Evolutionary conservation across 1,140 invertebrate genomes (phyloP).

Genomic region (Hesperophylax magnus): DNA sequence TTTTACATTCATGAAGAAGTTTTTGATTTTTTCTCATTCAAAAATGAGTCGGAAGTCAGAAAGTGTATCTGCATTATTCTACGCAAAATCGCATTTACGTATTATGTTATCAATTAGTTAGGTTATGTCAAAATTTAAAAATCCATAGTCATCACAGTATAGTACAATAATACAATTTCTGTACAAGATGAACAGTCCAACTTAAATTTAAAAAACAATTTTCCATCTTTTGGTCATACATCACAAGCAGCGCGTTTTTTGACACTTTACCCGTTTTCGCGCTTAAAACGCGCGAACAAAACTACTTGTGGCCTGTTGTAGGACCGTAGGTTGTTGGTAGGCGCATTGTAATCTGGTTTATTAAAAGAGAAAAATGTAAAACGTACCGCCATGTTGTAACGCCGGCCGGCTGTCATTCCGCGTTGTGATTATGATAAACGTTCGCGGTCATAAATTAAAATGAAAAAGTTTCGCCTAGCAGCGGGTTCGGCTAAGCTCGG

Average conservation of each 20-base stretch:
- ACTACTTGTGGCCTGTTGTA: conserved; percentile 1
- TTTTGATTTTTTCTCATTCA: too few relatives aligned
- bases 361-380: conserved; percentile 37
- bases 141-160: too few relatives aligned
- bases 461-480: conserved; percentile 56
- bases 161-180: too few relatives aligned
- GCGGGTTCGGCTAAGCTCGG: conserved; percentile 15
- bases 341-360: conserved; percentile 34
- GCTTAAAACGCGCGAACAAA: background rate
- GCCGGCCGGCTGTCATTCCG: conserved; percentile 55
- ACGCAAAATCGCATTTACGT: too few relatives aligned
- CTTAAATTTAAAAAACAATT: too few relatives aligned
- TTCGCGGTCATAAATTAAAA: conserved; percentile 55
- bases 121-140: too few relatives aligned
- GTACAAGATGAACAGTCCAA: too few relatives aligned
- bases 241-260: conserved; percentile 5
- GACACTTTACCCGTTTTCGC: conserved; percentile 28
- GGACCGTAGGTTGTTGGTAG: background rate
- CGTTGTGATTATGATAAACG: conserved; percentile 58
- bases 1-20: too few relatives aligned
- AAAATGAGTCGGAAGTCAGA: too few relatives aligned
- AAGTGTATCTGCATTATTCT: too few relatives aligned
- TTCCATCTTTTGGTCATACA: too few relatives aligned
- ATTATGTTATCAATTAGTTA: too few relatives aligned
- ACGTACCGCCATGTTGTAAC: conserved; percentile 29